Percentiles rank a stretch among this genome's conserved stretches.
phyloP scores from a whole-genome alignment of 2,113 vertebrate genomes.

The Lampris megalopsis region DNA sequence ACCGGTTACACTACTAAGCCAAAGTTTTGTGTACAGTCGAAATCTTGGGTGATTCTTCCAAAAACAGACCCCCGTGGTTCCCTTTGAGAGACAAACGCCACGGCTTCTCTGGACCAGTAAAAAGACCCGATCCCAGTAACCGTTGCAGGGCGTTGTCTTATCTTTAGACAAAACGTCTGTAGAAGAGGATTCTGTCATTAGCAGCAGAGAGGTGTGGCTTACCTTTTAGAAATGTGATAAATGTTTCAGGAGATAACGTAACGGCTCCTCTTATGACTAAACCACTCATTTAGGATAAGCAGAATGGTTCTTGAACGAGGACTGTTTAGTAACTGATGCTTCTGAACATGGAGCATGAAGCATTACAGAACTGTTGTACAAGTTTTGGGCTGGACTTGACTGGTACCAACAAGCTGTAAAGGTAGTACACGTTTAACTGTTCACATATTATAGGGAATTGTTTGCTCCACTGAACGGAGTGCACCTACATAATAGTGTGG shows the following conservation, averaged over 20 bases:
- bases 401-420: conserved; percentile 9
- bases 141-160: not conserved
- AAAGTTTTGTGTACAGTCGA: too few species aligned
- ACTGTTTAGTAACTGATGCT: conserved; percentile 55
- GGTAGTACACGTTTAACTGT: not conserved
- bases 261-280: conserved; percentile 43
- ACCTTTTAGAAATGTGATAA: conserved; percentile 15
- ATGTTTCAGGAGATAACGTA: conserved; percentile 28
- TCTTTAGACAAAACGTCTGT: not conserved
- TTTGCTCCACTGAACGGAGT: not conserved
- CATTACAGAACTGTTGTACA: conserved; percentile 18
- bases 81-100: too few species aligned
- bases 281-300: conserved; percentile 43
- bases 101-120: too few species aligned
- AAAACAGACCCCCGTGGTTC: too few species aligned
- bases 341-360: conserved; percentile 67
- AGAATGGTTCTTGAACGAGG: conserved; percentile 34
- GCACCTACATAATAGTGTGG: not conserved
- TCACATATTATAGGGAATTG: not conserved
- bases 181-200: not conserved
- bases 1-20: too few species aligned
- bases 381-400: conserved; percentile 20
- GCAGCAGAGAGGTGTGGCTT: not conserved
- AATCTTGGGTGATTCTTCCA: too few species aligned
- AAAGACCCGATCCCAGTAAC: too few species aligned